phyloP scores from a whole-genome alignment of 2,113 vertebrate species.

The Neofelis nebulosa region DNA sequence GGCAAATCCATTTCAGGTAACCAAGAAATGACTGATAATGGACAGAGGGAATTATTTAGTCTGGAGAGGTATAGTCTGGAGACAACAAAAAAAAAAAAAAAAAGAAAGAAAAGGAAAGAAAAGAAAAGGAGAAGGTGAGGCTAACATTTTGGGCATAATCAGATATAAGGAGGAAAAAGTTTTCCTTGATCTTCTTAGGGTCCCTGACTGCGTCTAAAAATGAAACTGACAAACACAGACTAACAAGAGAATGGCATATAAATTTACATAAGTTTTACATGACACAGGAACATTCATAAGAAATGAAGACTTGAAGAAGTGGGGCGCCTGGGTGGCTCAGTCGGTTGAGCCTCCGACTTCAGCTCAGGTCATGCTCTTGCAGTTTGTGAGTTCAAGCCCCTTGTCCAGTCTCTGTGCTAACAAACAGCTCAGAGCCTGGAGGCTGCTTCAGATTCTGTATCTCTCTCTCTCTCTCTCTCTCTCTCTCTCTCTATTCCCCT shows the following conservation, averaged over 20 bases:
- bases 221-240: slow-evolving; percentile 8
- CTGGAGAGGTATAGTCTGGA: not conserved
- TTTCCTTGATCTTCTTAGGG: not conserved
- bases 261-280: not conserved
- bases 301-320: not conserved
- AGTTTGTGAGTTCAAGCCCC: too few species aligned
- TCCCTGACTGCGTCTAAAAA: not conserved
- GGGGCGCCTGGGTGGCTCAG: too few species aligned
- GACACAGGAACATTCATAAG: not conserved
- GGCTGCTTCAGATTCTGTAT: too few species aligned
- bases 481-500: too few species aligned
- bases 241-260: not conserved
- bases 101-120: too few species aligned
- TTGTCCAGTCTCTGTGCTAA: too few species aligned
- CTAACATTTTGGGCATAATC: slow-evolving; percentile 25
- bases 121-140: slow-evolving; percentile 10
- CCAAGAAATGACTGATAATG: not conserved
- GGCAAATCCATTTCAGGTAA: slow-evolving; percentile 30
- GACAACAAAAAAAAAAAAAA: not conserved
- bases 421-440: too few species aligned
- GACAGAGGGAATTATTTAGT: not conserved
- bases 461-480: too few species aligned
- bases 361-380: too few species aligned
- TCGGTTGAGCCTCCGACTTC: too few species aligned
- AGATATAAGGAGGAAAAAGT: not conserved